Base-by-base conservation (phyloP, 2,797 vertebrate species). In the Myotis vivesi region DNA sequence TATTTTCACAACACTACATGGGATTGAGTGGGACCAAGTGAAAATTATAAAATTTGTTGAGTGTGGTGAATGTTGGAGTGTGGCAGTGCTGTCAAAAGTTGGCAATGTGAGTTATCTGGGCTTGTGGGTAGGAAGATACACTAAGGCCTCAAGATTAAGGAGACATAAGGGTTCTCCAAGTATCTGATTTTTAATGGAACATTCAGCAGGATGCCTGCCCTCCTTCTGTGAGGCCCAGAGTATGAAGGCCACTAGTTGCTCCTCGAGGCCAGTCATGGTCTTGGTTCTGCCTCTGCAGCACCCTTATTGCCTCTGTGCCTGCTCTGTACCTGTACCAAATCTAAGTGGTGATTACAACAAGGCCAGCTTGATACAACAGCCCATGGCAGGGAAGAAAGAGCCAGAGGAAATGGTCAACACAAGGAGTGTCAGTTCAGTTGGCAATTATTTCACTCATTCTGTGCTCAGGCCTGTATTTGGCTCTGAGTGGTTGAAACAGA, bases 1-100 rank as follows among this genome's bases (percentile, higher is more conserved):
- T 97, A 97, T 97, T 97, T 97, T 97, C 94, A 96, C 96, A 97
- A 97, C 94, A 96, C 92, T 92, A 97, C 95, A 95, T 96, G 95
- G 96, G 76, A 96, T n/a, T 97, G 97, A 97, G 92, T 96, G 92
- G 89, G 94, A 97, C 93, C 95, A 95, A 97, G 92, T 95, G 92
- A 90, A 96, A 97, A 95, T 89, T 87, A 90, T 91, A 90, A 97
- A 94, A 97, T 84, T 97, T 93, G 91, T 95, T 59, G 84, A 92
- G 79, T 87, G 49, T 92, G 66, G 94, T 8, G 57, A 75, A 72
- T 95, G 68, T 96, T 88, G 92, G 59, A 95, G 77, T 83, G 51
- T 94, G 83, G 87, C 38, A 53, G 59, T 94, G 87, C 55, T 87
- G 79, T 81, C 53, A 75, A 62, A 92, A 81, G 25, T 49, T 95